A percentile compares a stretch with the other conserved stretches of the same genome.
Evolutionary conservation across 1,140 invertebrate genomes (phyloP).

Genomic region (Nomia melanderi): DNA sequence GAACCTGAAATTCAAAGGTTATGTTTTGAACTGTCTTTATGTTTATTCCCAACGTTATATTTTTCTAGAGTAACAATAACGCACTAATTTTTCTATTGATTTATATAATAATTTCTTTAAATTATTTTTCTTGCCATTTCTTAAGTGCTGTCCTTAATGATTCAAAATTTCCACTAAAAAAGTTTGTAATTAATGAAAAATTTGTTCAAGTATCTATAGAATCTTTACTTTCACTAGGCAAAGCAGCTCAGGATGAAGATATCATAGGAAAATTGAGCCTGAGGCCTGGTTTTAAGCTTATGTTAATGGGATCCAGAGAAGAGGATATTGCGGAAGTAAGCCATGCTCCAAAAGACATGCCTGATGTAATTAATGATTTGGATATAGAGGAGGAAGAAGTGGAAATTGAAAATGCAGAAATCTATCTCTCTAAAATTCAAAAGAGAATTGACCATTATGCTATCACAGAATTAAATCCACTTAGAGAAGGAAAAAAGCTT

Average conservation of each 20-base stretch:
- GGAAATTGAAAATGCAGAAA: slow-evolving; percentile 90
- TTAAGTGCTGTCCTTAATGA: neutral
- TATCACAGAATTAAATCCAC: slow-evolving; percentile 90
- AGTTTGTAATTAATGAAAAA: neutral
- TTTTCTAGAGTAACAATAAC: neutral
- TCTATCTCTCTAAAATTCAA: slow-evolving; percentile 90
- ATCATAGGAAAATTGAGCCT: slow-evolving; percentile 87
- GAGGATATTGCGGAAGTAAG: slow-evolving; percentile 92
- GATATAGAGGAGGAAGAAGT: slow-evolving; percentile 94
- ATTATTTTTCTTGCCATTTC: neutral
- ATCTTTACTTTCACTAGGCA: slow-evolving; percentile 83
- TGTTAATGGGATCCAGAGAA: slow-evolving; percentile 98
- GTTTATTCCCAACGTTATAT: neutral
- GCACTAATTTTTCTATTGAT: neutral
- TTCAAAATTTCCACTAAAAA: neutral
- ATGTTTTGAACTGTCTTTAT: slow-evolving; percentile 59
- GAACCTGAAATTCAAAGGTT: slow-evolving; percentile 95
- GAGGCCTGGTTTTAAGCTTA: slow-evolving; percentile 95
- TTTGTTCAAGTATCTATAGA: slow-evolving; percentile 36
- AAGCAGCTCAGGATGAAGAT: slow-evolving; percentile 89
- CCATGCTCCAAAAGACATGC: slow-evolving; percentile 88
- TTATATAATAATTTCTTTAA: slow-evolving; percentile 2
- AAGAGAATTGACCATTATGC: slow-evolving; percentile 93
- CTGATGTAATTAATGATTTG: slow-evolving; percentile 93
- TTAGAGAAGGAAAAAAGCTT: slow-evolving; percentile 90